Conservation (phyloP, 1,140 invertebrate species). For the silkworm (Bombyx mori) region ASM3026992v2 NC_085107.1:9323501-9324000, state of each 20-base stretch:
- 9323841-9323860: conserved; percentile 1
- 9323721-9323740: neutral
- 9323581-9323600: neutral
- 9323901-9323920: conserved; percentile 1
- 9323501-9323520: neutral
- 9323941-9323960: conserved; percentile 6
- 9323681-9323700: neutral
- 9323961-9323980: conserved; percentile 12
- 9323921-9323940: neutral
- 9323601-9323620: neutral
- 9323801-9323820: conserved; percentile 1
- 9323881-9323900: neutral
- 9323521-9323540: conserved; percentile 2
- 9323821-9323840: conserved; percentile 3
- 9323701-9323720: neutral
- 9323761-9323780: conserved; percentile 1
- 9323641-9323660: neutral
- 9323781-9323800: neutral
- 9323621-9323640: neutral
- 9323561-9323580: conserved; percentile 10
- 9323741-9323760: neutral
- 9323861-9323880: neutral
- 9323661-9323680: conserved; percentile 4
- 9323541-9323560: conserved; percentile 20
- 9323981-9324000: conserved; percentile 9